phyloP scores from a whole-genome alignment of 2,797 vertebrate genomes.

The Syngnathus rostellatus region DNA sequence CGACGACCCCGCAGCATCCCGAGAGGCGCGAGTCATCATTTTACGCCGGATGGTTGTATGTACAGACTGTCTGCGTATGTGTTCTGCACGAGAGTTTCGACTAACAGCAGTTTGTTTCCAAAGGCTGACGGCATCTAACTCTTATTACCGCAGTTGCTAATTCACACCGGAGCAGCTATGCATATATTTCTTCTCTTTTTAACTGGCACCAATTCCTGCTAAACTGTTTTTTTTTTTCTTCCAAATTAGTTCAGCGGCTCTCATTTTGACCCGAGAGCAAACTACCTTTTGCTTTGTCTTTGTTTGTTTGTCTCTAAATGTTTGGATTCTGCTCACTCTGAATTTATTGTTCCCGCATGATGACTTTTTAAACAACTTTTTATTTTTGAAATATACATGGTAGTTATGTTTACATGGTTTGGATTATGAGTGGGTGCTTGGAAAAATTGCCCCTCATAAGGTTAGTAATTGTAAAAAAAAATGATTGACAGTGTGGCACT shows the following conservation, averaged over 20 bases:
- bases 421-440: no score
- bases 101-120: constrained; percentile 26
- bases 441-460: no score
- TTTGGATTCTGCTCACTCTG: background rate
- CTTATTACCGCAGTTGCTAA: constrained; percentile 27
- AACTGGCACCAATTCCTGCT: constrained; percentile 52
- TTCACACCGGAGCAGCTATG: constrained; percentile 33
- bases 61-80: constrained; percentile 59
- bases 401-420: no score
- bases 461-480: no score
- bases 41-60: constrained; percentile 98
- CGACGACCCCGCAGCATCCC: constrained; percentile 86
- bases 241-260: constrained; percentile 29
- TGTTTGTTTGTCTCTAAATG: background rate
- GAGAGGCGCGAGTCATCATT: constrained; percentile 86
- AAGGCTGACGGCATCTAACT: background rate
- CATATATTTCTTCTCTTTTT: constrained; percentile 42
- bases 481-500: no score
- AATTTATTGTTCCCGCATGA: no score
- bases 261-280: constrained; percentile 10
- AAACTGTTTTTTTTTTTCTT: constrained; percentile 43
- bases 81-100: constrained; percentile 28
- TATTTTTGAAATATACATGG: no score
- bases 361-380: no score
- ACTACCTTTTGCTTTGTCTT: background rate